These are phyloP conservation scores for Amphibalanus amphitrite DNA, from an alignment of 1,140 invertebrate species.

Conservation along the genomic window DNA sequence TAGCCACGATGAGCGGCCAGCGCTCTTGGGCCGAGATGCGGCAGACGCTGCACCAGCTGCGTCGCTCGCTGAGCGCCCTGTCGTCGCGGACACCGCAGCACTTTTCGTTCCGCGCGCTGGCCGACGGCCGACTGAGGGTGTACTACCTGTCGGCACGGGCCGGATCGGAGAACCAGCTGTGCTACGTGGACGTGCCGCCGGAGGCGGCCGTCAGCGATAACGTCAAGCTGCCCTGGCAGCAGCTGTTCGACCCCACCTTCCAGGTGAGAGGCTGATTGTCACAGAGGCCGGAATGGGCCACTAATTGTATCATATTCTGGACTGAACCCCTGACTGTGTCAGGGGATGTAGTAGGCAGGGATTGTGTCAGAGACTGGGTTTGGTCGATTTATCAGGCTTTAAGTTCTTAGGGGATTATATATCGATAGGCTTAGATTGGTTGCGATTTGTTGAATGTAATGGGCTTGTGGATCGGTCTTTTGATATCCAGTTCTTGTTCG, in stretches of 20 bases:
- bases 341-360: no score
- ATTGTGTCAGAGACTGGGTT: no score
- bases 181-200: background rate
- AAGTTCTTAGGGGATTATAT: no score
- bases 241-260: background rate
- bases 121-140: background rate
- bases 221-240: background rate
- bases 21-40: background rate
- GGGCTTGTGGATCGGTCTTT: no score
- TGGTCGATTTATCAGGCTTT: no score
- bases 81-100: background rate
- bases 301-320: no score
- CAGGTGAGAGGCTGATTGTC: background rate
- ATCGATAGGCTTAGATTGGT: no score
- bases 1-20: background rate
- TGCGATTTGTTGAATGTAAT: no score
- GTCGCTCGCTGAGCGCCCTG: background rate
- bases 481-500: no score
- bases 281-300: no score
- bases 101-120: conserved; percentile 1
- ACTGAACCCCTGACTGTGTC: no score
- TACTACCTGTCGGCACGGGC: background rate
- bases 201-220: background rate
- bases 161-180: background rate
- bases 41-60: conserved; percentile 3